Conservation (phyloP, 92 coral and sea anemone species). For the Muricea muricata region DNA sequence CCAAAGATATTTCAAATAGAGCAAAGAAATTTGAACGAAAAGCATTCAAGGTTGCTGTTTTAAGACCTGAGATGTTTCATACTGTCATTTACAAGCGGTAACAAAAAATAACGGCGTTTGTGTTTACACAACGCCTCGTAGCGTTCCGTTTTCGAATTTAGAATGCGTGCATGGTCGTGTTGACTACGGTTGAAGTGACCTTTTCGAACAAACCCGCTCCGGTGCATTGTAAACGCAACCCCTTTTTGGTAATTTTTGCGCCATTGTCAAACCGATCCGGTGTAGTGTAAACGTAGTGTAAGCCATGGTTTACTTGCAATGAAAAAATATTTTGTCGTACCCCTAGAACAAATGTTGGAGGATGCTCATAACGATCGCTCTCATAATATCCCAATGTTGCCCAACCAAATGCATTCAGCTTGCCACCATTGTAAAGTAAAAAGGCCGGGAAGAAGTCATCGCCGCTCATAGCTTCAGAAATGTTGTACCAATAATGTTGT, state of each 20-base stretch:
- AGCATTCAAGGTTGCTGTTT: no score
- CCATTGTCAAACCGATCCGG: neutral
- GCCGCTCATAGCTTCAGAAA: constrained; percentile 82
- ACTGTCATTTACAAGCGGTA: no score
- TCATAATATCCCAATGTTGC: constrained; percentile 51
- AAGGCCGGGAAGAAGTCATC: constrained; percentile 83
- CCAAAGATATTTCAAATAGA: no score
- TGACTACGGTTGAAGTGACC: neutral
- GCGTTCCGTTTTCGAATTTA: no score
- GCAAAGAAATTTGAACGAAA: no score
- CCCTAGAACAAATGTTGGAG: constrained; percentile 54
- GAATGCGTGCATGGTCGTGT: no score
- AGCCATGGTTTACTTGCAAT: no score
- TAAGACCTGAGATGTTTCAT: no score
- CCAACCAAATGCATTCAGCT: constrained; percentile 86
- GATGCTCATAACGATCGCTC: constrained; percentile 86
- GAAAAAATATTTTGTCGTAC: no score
- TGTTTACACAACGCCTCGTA: no score
- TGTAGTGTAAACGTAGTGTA: neutral
- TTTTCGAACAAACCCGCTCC: neutral
- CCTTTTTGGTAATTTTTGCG: neutral
- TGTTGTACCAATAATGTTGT: constrained; percentile 88
- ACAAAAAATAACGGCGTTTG: no score
- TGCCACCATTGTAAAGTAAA: constrained; percentile 72
- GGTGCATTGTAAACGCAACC: neutral